Conservation (phyloP, 2,113 vertebrate genomes). For the Hassar affinis region DNA sequence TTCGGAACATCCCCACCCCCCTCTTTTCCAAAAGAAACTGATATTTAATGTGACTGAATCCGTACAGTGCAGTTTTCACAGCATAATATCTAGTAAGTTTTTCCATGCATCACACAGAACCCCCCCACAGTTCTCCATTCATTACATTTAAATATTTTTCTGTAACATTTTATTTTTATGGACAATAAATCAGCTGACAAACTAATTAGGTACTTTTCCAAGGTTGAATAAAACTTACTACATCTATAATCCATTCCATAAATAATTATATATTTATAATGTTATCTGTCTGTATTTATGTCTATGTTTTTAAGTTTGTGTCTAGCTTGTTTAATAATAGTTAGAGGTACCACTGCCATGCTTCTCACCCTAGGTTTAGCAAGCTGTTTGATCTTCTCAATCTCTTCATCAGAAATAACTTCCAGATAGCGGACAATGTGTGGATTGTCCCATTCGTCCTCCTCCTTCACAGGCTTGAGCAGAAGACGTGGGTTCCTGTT, state of each 20-base stretch:
- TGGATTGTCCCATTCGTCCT: conserved; percentile 97
- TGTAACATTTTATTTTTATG: neutral
- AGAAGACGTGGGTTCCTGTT: conserved; percentile 82
- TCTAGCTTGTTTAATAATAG: neutral
- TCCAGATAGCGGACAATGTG: conserved; percentile 89
- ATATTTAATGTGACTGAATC: neutral
- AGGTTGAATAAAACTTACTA: neutral
- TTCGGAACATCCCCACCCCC: too few relatives aligned
- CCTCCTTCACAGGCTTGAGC: conserved; percentile 89
- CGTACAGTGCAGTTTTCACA: too few relatives aligned
- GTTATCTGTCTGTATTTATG: neutral
- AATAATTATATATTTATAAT: neutral
- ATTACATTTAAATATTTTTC: neutral
- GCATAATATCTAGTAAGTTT: too few relatives aligned
- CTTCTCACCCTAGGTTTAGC: conserved; percentile 85
- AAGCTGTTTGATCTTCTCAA: conserved; percentile 88
- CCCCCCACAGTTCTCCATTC: too few relatives aligned
- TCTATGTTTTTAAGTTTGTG: neutral
- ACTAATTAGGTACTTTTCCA: neutral
- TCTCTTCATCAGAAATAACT: conserved; percentile 83
- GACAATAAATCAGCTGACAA: neutral
- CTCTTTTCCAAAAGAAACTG: too few relatives aligned
- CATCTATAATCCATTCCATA: neutral
- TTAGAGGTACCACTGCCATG: neutral
- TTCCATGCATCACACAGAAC: too few relatives aligned